Evolutionary conservation across 2,113 vertebrate genomes (phyloP).

Genomic region (Oplegnathus fasciatus): DNA sequence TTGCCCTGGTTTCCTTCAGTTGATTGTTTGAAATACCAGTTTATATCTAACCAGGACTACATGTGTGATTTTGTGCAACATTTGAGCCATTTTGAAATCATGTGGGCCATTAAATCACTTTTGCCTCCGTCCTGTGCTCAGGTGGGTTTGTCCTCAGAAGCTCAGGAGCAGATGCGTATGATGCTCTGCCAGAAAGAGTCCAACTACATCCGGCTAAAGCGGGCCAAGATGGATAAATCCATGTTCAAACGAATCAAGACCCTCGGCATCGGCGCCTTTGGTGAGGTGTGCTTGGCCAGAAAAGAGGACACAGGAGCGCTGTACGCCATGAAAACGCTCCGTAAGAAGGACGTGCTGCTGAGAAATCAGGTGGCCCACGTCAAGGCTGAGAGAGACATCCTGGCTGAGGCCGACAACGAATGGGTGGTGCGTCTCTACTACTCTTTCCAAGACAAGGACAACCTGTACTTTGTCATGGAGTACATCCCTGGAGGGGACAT

Average conservation of each 20-base stretch:
- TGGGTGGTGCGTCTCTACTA: slow-evolving; percentile 99
- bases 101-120: background rate
- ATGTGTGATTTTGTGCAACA: background rate
- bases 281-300: slow-evolving; percentile 95
- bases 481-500: slow-evolving; percentile 99
- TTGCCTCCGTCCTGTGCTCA: slow-evolving; percentile 64
- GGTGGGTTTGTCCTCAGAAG: slow-evolving; percentile 96
- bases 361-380: slow-evolving; percentile 99
- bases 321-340: slow-evolving; percentile 99
- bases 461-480: slow-evolving; percentile 99
- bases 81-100: background rate
- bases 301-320: slow-evolving; percentile 97
- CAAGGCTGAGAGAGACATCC: slow-evolving; percentile 97
- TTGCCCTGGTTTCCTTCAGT: slow-evolving; percentile 22
- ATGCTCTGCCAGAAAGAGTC: slow-evolving; percentile 99
- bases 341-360: slow-evolving; percentile 97
- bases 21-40: background rate
- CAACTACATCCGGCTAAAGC: slow-evolving; percentile 97
- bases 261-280: slow-evolving; percentile 96
- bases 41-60: slow-evolving; percentile 15
- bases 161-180: slow-evolving; percentile 99
- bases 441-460: slow-evolving; percentile 98
- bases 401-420: slow-evolving; percentile 98
- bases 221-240: slow-evolving; percentile 99
- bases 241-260: slow-evolving; percentile 99